Evolutionary conservation across 2,888 invertebrate genomes (phyloP), one percentile per base, ranked within the genome.

Genomic region (Archips crataeganus): DNA sequence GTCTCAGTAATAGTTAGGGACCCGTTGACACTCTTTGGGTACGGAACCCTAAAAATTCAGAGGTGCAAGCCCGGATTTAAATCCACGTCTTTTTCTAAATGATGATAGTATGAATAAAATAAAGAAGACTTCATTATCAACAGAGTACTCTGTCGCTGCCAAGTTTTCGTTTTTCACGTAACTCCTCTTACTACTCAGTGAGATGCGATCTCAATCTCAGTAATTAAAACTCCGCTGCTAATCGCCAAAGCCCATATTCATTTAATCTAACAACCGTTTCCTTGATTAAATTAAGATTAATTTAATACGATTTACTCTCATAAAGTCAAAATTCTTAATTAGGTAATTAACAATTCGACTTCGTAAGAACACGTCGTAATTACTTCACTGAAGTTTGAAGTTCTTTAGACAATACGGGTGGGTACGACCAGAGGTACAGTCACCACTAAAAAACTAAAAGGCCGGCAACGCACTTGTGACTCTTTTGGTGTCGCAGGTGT

Each of bases 261-360:
- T 36, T 60, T 8, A 59, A 34, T 60, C 36, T 36, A 36, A 60
- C 60, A 60, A 60, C 13, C 36, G 36, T 10, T 13, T 60, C 60
- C 10, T 60, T 60, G 36, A 60, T 60, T 60, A 36, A 60, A 60
- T 60, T 60, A 60, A 32, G 57, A 32, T 57, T 32, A 57, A 57
- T 57, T 57, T 32, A 57, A 57, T 57, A 57, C 32, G 57, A 57
- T 54, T 57, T 11, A 57, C 32, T 57, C 32, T 32, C 57, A 57
- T 57, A 32, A 57, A 57, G 32, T 34, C 32, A 11, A 32, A 57
- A 57, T 3, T 57, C n/a, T 32, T 57, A 57, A 57, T 57, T 57
- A 57, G 57, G 11, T 57, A 32, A 57, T 57, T 57, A 57, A 57
- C 57, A 57, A 57, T 57, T 32, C 32, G 32, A 4, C 32, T 57